Percentiles rank a stretch among this genome's conserved stretches.
Conservation (phyloP, 2,797 vertebrate species). For the Sphaeramia orbicularis region DNA sequence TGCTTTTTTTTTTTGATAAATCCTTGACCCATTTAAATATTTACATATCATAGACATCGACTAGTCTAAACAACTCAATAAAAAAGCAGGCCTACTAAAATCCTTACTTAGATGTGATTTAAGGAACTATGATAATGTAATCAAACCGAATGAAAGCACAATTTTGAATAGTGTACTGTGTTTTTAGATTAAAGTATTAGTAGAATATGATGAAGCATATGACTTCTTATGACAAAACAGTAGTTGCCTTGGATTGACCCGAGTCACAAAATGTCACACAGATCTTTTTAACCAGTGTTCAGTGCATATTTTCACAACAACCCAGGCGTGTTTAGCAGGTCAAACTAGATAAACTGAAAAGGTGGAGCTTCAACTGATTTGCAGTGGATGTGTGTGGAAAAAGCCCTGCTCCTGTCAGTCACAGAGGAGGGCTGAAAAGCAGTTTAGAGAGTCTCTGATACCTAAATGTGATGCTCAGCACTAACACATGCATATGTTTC, state of each 20-base stretch:
- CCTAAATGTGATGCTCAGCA: neutral
- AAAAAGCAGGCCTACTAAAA: constrained; percentile 21
- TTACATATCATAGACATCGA: neutral
- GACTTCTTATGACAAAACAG: neutral
- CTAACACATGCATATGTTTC: neutral
- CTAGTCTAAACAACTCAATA: constrained; percentile 14
- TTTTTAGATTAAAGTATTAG: constrained; percentile 6
- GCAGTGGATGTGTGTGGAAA: neutral
- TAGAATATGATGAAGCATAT: neutral
- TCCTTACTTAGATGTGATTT: constrained; percentile 13
- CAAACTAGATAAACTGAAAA: constrained; percentile 29
- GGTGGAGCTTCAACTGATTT: neutral
- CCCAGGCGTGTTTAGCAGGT: constrained; percentile 17
- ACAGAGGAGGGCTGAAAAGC: neutral
- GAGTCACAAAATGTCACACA: constrained; percentile 1
- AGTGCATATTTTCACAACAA: neutral
- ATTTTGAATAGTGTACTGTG: neutral
- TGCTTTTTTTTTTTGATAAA: neutral
- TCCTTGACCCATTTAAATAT: neutral
- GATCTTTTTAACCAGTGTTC: neutral
- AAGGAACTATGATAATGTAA: constrained; percentile 9
- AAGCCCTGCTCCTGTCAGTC: neutral
- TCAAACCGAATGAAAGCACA: neutral
- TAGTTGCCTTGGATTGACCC: neutral
- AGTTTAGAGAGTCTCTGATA: neutral